These are phyloP conservation scores for Beris morrisii DNA, from an alignment of 2,888 invertebrate species.

Conservation along the genomic window DNA sequence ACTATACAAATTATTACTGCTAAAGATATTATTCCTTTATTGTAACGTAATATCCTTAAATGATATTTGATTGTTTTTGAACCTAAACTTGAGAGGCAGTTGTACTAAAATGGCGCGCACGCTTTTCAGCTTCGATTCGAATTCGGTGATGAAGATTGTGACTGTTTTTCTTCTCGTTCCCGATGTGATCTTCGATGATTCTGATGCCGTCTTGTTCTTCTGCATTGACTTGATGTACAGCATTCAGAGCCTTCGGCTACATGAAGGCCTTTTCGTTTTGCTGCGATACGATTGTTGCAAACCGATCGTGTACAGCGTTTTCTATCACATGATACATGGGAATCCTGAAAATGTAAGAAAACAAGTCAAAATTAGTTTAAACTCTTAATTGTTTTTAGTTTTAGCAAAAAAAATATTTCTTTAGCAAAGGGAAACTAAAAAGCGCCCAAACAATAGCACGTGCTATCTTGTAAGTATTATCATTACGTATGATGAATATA, in stretches of 20 bases:
- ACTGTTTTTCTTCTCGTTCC: constrained; percentile 42
- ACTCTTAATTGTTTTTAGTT: too few relatives aligned
- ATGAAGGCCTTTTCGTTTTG: constrained; percentile 63
- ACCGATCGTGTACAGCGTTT: constrained; percentile 76
- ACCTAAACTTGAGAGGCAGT: constrained; percentile 11
- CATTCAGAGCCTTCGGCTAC: constrained; percentile 56
- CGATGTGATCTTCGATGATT: constrained; percentile 51
- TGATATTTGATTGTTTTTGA: too few relatives aligned
- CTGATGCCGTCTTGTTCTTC: constrained; percentile 53
- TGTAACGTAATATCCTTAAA: too few relatives aligned
- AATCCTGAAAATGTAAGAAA: constrained; percentile 63
- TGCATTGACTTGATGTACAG: constrained; percentile 54
- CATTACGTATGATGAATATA: too few relatives aligned
- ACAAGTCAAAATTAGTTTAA: not conserved
- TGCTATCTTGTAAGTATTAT: too few relatives aligned
- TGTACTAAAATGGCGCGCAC: constrained; percentile 12
- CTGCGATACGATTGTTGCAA: constrained; percentile 61
- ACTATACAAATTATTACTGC: too few relatives aligned
- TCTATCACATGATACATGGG: constrained; percentile 76
- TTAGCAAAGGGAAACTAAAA: too few relatives aligned
- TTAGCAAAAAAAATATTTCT: too few relatives aligned
- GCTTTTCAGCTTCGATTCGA: constrained; percentile 35
- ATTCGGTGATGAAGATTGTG: constrained; percentile 8
- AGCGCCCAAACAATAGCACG: too few relatives aligned
- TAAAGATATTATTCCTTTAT: too few relatives aligned